Evolutionary conservation across 1,140 invertebrate genomes (phyloP), one percentile per base, ranked within the genome.

Genomic region (Euborellia annulipes): DNA sequence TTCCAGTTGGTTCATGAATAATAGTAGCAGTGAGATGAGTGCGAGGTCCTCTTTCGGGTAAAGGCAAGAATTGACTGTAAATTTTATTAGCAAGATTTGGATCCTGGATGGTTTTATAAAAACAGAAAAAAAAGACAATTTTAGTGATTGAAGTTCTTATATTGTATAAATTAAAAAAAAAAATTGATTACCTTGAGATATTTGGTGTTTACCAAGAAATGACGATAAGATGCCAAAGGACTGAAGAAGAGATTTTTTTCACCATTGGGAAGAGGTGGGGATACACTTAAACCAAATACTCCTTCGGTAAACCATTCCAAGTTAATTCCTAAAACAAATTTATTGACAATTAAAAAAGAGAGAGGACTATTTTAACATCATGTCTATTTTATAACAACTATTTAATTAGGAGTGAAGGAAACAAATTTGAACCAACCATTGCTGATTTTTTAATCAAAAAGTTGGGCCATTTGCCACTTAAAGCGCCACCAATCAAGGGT

Each of bases 251-350:
- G 58, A 0, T 73, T 76, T 47, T 78, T 71, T 52, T 65, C 80
- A 27, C 79, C 80, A 51, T 80, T 75, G 14, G 60, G 48, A 1
- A 72, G 66, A 8, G 72, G 58, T 1, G 80, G 74, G 0, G 81
- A 76, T 2, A 85, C 55, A 0, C 76, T 72, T 61, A 86, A 78
- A 1, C 82, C 82, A 49, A 86, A 86, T 37, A 87, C 80, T 4
- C 82, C 83, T 61, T 87, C 83, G 38, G 76, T 72, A 4, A 69
- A 71, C 83, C 82, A 86, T 60, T 85, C 81, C 67, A 85, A 87
- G 56, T 85, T 85, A 1, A 85, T 58, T 2, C 81, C 81, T 4
- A 71, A 78, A 34, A 84, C 77, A 52, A 80, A n/a, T n/a, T n/a
- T n/a, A n/a, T n/a, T n/a, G n/a, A n/a, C n/a, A n/a, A n/a, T n/a